phyloP scores from a whole-genome alignment of 30 jellyfish, hydroid and myxozoan genomes.

The Hydractinia symbiolongicarpus region DNA sequence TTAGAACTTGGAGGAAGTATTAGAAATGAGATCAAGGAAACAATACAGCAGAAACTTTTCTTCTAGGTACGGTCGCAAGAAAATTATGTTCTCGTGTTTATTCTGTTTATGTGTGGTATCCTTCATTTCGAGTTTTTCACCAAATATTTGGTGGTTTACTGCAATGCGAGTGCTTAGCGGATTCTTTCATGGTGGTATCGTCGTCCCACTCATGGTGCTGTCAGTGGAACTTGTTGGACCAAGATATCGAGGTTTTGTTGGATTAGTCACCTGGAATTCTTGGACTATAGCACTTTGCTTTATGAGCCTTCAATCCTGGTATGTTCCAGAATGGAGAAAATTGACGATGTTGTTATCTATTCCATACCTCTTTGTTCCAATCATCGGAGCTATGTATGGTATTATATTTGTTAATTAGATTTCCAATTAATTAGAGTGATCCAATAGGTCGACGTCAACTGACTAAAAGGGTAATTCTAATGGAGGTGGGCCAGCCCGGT shows the following conservation, averaged over 20 bases:
- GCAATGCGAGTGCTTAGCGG: constrained; percentile 19
- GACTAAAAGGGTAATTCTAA: no score
- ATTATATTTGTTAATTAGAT: no score
- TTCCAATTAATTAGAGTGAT: no score
- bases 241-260: constrained; percentile 67
- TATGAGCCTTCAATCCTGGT: constrained; percentile 58
- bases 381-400: not conserved
- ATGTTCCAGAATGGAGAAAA: constrained; percentile 67
- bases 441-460: no score
- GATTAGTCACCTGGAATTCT: constrained; percentile 69
- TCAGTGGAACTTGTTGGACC: constrained; percentile 90
- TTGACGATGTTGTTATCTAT: constrained; percentile 69
- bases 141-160: constrained; percentile 14
- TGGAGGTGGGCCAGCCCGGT: no score
- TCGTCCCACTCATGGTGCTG: constrained; percentile 55
- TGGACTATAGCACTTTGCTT: constrained; percentile 63
- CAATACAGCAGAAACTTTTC: no score
- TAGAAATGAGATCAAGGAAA: no score
- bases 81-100: not conserved
- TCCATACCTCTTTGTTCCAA: constrained; percentile 43
- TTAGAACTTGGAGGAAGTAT: no score
- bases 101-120: not conserved
- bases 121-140: constrained; percentile 18
- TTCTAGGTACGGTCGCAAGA: constrained; percentile 26
- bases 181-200: constrained; percentile 30